Conservation (phyloP, 2,888 invertebrate species). For the Lasioglossum lativentre region DNA sequence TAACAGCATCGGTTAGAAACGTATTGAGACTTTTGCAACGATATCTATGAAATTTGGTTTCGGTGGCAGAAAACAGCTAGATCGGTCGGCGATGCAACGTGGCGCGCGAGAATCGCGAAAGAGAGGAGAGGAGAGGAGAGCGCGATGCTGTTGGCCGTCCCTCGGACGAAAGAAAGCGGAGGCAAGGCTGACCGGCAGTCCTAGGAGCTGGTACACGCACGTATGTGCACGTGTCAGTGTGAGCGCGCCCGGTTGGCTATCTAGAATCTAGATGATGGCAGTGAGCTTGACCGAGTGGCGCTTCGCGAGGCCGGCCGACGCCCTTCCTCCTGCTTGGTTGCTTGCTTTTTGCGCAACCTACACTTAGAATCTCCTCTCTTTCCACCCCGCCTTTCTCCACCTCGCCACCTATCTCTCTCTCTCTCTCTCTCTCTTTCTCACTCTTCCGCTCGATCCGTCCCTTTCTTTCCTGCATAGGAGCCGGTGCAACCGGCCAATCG, state of each 20-base stretch:
- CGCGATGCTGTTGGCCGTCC: constrained; percentile 36
- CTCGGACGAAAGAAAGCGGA: constrained; percentile 56
- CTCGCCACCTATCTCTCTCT: constrained; percentile 31
- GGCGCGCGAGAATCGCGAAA: background rate
- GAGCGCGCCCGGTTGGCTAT: constrained; percentile 61
- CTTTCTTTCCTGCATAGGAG: background rate
- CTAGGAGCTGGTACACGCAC: constrained; percentile 58
- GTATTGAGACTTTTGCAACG: background rate
- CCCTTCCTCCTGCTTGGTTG: constrained; percentile 77
- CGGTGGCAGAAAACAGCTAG: background rate
- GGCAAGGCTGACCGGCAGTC: constrained; percentile 75
- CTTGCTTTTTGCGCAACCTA: constrained; percentile 75
- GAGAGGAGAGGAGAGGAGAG: constrained; percentile 1
- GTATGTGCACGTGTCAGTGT: background rate
- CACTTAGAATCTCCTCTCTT: constrained; percentile 57
- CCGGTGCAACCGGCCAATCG: constrained; percentile 6
- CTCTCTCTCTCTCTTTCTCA: constrained; percentile 34
- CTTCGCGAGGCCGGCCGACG: constrained; percentile 83
- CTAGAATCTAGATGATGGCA: constrained; percentile 78
- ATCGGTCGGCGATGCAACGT: background rate
- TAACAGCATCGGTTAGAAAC: no score
- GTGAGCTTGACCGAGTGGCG: constrained; percentile 83
- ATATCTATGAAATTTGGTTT: background rate
- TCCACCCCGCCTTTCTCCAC: constrained; percentile 27
- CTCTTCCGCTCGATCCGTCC: background rate